A percentile compares a stretch with the other conserved stretches of the same genome.
Evolutionary conservation across 53 echinoderm and acorn worm genomes (phyloP).

Genomic region (Actinopyga echinites): DNA sequence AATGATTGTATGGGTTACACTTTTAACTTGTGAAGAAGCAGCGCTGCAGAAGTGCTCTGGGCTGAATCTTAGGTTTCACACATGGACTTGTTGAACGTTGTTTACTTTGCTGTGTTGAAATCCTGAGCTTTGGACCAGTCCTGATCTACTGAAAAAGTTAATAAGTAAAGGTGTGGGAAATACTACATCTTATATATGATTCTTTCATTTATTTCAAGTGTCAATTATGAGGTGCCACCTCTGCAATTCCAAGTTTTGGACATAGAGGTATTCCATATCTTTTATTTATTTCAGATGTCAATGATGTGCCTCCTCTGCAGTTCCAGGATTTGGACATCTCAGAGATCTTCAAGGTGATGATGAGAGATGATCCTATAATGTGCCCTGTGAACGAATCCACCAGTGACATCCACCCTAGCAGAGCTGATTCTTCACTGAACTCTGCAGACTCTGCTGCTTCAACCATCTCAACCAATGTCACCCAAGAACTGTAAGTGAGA

Average conservation of each 20-base stretch:
- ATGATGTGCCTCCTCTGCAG: conserved; percentile 17
- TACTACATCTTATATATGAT: conserved; percentile 8
- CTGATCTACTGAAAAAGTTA: neutral
- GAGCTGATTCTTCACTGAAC: conserved; percentile 13
- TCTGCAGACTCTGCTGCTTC: conserved; percentile 22
- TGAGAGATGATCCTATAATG: conserved; percentile 11
- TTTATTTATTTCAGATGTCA: conserved; percentile 12
- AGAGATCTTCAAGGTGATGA: conserved; percentile 21
- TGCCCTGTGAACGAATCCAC: conserved; percentile 26
- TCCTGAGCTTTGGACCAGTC: neutral
- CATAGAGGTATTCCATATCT: neutral
- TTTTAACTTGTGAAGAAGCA: conserved; percentile 4
- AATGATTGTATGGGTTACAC: neutral
- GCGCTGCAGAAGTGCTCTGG: conserved; percentile 6
- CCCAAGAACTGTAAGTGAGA: conserved; percentile 29
- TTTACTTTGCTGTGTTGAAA: conserved; percentile 1
- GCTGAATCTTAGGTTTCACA: conserved; percentile 4
- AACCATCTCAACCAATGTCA: conserved; percentile 24
- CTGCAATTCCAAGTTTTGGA: conserved; percentile 12
- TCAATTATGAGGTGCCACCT: conserved; percentile 4
- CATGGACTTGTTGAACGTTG: neutral
- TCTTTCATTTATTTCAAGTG: conserved; percentile 9
- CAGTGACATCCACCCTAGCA: neutral
- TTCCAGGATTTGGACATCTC: conserved; percentile 19
- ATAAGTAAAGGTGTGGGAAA: neutral